Base-by-base conservation (phyloP, 2,797 vertebrate genomes). In the Nothura maculosa region DNA sequence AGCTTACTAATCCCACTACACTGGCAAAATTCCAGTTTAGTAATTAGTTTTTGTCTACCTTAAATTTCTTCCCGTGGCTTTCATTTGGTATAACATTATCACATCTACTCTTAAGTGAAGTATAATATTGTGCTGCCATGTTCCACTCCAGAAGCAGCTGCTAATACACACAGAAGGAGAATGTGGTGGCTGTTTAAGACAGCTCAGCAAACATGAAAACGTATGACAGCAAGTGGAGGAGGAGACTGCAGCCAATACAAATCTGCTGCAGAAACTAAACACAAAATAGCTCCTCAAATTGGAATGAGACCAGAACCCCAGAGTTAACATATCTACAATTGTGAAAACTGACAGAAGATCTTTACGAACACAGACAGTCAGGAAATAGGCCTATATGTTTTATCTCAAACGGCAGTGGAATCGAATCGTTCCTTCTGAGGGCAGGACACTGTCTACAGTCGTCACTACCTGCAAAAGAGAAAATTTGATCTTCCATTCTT, bases 231-330 rank as follows among this genome's bases (percentile, higher is more conserved):
- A 95, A 91, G 85, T 81, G 89, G 89, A 93, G 85, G 84, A 96
- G 92, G 89, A 94, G 84, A 96, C 80, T 3, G 0, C 85, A 94
- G 92, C 80, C 94, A 89, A 94, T 92, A 92, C 87, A 94, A 96
- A 95, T 96, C 90, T 95, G 94, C 93, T 95, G 77, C 78, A 89
- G 89, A 93, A 96, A 90, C 90, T 79, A 77, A 93, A 85, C 76
- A 86, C 83, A 94, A 96, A 91, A 96, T 90, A 94, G 73, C 73
- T 89, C 36, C 78, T 91, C 48, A 91, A 81, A 88, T 45, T 96
- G 93, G 90, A 94, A 90, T 68, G 43, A 89, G 55, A 88, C 90
- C 93, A 94, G 89, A 88, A 87, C 54, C 55, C 42, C 80, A 63
- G 54, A 69, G 94, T 93, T 85, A 89, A 91, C 85, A 57, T 48